Base-by-base conservation (phyloP, 2,888 invertebrate species). In the Opisthograptis luteolata region DNA sequence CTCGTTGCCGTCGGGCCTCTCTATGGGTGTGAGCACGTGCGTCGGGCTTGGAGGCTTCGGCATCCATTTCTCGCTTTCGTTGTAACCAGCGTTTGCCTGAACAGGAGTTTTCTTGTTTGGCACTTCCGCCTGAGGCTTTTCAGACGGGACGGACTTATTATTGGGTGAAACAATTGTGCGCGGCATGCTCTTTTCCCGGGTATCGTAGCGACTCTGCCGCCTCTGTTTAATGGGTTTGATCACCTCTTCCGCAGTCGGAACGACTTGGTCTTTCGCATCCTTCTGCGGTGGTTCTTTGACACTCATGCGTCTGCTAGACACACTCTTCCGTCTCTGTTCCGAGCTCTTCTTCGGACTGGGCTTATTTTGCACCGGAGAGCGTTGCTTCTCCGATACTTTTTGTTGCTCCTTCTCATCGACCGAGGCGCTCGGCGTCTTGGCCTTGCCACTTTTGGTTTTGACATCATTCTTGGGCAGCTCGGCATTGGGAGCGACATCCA, bases 11-110 rank as follows among this genome's bases (percentile, higher is more conserved):
- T 84, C 87, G 1, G 79, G 77, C 60, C 84, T 87, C 57, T 89
- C 90, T 4, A 88, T 82, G 12, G 83, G 80, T 9, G 88, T 85
- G n/a, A 82, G 87, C 46, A 80, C 75, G 22, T 75, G 66, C 24
- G 77, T 74, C 9, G 90, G 89, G 54, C 88, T 90, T 3, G 79
- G 78, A 14, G 81, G 80, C 63, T 87, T 85, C 7, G 84, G 76
- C 36, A 85, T 53, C 89, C 89, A 90, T 60, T 88, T 86, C 43
- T 85, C 84, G 55, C 66, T 68, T 34, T 78, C 81, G 35, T 74
- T 62, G 48, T 78, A 83, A 28, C 81, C 78, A 22, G 81, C 76
- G 50, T 68, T 70, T 2, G 75, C 65, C 4, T 53, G 62, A 7
- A 70, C 37, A 20, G 80, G 70, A 39, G 70, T 69, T 60, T 82